phyloP scores from a whole-genome alignment of 2,113 vertebrate species.

The Mungos mungo region DNA sequence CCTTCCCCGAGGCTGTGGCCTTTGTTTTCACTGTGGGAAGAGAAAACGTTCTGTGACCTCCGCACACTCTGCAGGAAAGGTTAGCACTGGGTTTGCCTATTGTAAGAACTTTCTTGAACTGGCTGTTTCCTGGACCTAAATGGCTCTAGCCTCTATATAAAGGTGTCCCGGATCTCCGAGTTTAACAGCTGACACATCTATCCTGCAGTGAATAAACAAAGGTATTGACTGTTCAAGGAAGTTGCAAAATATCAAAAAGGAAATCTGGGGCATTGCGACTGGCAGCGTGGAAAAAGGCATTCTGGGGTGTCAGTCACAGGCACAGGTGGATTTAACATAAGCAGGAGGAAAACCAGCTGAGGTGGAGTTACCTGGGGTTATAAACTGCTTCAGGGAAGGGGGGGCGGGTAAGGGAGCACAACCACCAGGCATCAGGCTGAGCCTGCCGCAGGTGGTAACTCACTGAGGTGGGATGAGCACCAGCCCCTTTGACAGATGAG shows the following conservation, averaged over 20 bases:
- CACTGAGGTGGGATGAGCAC: accelerated
- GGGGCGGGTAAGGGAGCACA: accelerated
- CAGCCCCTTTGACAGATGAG: background rate
- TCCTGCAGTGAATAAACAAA: conserved; percentile 17
- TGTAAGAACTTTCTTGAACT: background rate
- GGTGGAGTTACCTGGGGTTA: background rate
- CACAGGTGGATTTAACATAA: accelerated
- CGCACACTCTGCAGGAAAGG: accelerated
- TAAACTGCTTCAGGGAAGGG: background rate
- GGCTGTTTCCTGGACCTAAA: background rate
- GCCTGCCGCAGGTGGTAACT: accelerated
- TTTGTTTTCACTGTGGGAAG: background rate
- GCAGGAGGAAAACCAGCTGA: background rate
- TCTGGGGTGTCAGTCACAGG: accelerated
- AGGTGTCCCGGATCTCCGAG: background rate
- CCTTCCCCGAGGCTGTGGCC: background rate
- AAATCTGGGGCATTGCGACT: accelerated
- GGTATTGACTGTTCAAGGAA: accelerated
- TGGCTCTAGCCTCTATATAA: background rate
- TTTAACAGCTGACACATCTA: background rate
- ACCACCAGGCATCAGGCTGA: accelerated
- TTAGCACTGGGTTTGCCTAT: background rate
- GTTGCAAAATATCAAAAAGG: background rate
- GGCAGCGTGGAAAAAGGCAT: background rate
- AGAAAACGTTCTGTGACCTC: background rate